Conservation (phyloP, 1,140 invertebrate species). For the Drosophila pectinifera region DNA sequence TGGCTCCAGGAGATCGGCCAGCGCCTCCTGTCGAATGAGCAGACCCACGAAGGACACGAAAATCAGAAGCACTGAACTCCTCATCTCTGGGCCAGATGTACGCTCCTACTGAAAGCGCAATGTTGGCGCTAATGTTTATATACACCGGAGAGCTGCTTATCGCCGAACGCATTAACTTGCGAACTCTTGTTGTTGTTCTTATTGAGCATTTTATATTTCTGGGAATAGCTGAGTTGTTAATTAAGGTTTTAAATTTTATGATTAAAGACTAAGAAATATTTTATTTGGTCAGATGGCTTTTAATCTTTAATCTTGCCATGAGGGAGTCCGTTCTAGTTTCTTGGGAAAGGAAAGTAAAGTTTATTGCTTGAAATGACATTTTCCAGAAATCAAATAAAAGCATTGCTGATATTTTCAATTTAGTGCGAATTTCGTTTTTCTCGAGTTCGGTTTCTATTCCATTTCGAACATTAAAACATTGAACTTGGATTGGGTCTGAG, state of each 20-base stretch:
- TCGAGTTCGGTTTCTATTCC: background rate
- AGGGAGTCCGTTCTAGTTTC: too few relatives aligned
- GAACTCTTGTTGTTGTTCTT: background rate
- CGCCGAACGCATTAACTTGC: background rate
- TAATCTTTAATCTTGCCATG: too few relatives aligned
- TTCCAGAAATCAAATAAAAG: background rate
- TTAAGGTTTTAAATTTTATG: too few relatives aligned
- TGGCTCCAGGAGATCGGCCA: constrained; percentile 1
- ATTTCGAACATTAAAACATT: background rate
- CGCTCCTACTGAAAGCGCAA: background rate
- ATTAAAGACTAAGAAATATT: too few relatives aligned
- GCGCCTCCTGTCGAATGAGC: too few relatives aligned
- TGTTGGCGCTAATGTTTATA: too few relatives aligned
- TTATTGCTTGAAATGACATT: background rate
- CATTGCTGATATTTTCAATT: background rate
- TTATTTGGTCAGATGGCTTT: too few relatives aligned
- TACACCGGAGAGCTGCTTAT: background rate
- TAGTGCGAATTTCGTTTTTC: background rate
- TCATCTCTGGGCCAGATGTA: background rate
- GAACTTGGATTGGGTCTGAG: background rate
- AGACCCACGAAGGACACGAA: background rate
- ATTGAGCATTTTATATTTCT: background rate
- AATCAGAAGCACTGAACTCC: background rate
- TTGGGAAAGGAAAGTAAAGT: background rate
- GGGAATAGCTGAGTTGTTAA: background rate